A percentile compares a stretch with the other conserved stretches of the same genome.
Conservation (phyloP, 30 jellyfish, hydroid and myxozoan species). For the Hydra vulgaris region DNA sequence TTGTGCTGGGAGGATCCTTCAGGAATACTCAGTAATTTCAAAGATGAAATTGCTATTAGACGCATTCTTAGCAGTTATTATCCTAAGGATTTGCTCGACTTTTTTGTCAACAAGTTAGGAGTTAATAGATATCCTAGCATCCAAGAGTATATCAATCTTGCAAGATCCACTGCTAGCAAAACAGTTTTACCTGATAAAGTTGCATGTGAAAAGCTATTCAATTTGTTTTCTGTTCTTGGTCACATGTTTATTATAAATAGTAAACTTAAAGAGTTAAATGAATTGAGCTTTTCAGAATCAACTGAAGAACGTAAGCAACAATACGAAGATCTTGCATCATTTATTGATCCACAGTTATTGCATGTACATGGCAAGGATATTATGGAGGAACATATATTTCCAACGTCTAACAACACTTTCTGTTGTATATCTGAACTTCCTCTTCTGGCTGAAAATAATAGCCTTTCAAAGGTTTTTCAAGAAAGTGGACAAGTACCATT, state of each 20-base stretch:
- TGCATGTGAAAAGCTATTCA: constrained; percentile 29
- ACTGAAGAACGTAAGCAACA: not conserved
- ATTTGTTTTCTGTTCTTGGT: constrained; percentile 43
- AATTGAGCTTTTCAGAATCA: constrained; percentile 21
- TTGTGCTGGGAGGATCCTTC: constrained; percentile 67
- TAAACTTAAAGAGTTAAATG: constrained; percentile 8
- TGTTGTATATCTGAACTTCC: constrained; percentile 36
- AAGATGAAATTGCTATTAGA: constrained; percentile 16
- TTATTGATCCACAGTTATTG: not conserved
- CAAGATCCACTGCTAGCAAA: constrained; percentile 37
- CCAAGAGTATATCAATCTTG: constrained; percentile 48
- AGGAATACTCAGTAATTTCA: constrained; percentile 20
- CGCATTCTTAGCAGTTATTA: constrained; percentile 35
- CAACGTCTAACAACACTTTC: constrained; percentile 33
- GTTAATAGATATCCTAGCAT: constrained; percentile 45
- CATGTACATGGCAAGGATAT: not conserved
- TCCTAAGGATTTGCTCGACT: constrained; percentile 42
- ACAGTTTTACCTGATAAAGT: constrained; percentile 47
- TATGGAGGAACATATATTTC: constrained; percentile 41
- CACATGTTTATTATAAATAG: constrained; percentile 9
- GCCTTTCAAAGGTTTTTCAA: constrained; percentile 16
- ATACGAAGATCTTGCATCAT: constrained; percentile 6
- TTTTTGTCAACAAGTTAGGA: constrained; percentile 30
- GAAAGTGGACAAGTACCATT: constrained; percentile 27
- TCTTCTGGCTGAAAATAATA: constrained; percentile 23